A percentile compares a stretch with the other conserved stretches of the same genome.
Conservation (phyloP, 2,888 invertebrate species). For the Cataglyphis livida region DNA sequence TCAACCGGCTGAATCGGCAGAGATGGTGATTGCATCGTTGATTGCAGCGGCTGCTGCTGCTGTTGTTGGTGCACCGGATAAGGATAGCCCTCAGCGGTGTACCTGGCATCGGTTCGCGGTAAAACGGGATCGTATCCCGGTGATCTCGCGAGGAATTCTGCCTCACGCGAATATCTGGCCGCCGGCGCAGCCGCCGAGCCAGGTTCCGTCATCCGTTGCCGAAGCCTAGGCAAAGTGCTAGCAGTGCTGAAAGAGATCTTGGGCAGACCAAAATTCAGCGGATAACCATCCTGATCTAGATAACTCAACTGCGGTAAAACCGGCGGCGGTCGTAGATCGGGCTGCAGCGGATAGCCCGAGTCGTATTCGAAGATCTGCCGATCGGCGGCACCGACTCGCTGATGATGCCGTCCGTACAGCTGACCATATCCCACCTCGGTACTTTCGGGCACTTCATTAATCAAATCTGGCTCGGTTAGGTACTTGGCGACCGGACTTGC, state of each 20-base stretch:
- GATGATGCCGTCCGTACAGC: constrained; percentile 69
- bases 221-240: constrained; percentile 91
- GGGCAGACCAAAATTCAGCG: constrained; percentile 92
- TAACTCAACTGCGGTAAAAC: constrained; percentile 85
- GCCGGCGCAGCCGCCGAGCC: constrained; percentile 87
- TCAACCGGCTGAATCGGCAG: constrained; percentile 80
- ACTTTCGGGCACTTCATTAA: constrained; percentile 82
- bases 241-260: constrained; percentile 89
- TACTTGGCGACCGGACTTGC: constrained; percentile 78
- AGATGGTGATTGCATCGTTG: constrained; percentile 33
- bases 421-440: constrained; percentile 76
- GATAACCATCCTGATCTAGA: constrained; percentile 92
- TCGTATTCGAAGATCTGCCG: constrained; percentile 80
- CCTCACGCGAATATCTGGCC: constrained; percentile 88
- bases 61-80: constrained; percentile 84
- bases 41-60: constrained; percentile 72
- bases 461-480: constrained; percentile 87
- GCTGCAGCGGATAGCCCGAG: constrained; percentile 79
- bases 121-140: constrained; percentile 81
- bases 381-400: constrained; percentile 72
- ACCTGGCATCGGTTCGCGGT: constrained; percentile 86
- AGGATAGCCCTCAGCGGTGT: constrained; percentile 94
- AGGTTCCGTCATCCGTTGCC: constrained; percentile 86
- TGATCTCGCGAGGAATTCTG: constrained; percentile 88
- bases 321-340: constrained; percentile 77